Percentiles rank a stretch among this genome's conserved stretches.
Conservation (phyloP, 2,113 vertebrate species). For the Heterochromis multidens region DNA sequence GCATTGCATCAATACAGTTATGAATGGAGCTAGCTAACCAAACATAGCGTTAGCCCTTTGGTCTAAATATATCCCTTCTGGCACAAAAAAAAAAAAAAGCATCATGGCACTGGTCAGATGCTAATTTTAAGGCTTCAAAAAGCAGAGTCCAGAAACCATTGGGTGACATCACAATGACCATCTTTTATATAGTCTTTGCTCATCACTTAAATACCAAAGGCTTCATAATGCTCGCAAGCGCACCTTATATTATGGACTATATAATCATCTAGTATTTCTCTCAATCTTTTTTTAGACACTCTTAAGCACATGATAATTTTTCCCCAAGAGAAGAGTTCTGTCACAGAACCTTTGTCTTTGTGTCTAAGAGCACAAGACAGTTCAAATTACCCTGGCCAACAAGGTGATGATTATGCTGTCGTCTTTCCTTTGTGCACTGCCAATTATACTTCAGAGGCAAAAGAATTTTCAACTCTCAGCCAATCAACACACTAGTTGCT, state of each 20-base stretch:
- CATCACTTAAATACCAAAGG: not conserved
- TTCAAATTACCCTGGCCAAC: constrained; percentile 52
- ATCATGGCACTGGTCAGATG: not conserved
- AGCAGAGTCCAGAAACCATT: not conserved
- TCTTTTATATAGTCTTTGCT: not conserved
- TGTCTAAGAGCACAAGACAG: constrained; percentile 26
- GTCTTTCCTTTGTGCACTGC: constrained; percentile 1
- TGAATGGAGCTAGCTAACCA: too few relatives aligned
- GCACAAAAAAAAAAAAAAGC: not conserved
- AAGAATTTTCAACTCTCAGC: constrained; percentile 16
- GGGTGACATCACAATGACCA: not conserved
- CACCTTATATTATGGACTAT: not conserved
- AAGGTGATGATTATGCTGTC: constrained; percentile 44
- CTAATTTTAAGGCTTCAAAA: not conserved
- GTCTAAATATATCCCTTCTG: not conserved
- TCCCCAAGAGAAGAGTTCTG: constrained; percentile 36
- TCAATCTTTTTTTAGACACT: constrained; percentile 38
- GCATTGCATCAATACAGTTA: not conserved
- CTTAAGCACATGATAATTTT: constrained; percentile 47
- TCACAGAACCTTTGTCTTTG: constrained; percentile 13
- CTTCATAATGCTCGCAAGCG: not conserved
- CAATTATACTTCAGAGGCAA: constrained; percentile 15
- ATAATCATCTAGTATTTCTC: constrained; percentile 19
- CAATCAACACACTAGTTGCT: not conserved
- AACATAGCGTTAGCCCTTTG: too few relatives aligned